Evolutionary conservation across 2,797 vertebrate species (phyloP).

Genomic region (Acanthis flammea): DNA sequence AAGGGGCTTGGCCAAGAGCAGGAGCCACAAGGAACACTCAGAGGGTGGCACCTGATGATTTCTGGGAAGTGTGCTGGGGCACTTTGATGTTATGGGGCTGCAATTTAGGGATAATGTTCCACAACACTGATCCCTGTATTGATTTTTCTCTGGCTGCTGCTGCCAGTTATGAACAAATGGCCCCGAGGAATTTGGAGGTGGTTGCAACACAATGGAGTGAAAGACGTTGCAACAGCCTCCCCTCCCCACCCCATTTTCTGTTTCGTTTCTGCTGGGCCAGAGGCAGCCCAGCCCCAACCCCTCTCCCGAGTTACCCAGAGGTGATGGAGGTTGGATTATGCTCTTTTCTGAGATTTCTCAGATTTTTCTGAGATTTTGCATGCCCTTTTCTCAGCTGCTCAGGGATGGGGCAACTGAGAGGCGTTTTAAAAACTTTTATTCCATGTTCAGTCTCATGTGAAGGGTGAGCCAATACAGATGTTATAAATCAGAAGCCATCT

Average conservation of each 20-base stretch:
- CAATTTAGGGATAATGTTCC: background rate
- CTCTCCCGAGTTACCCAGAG: background rate
- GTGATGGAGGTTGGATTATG: background rate
- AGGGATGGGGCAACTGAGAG: background rate
- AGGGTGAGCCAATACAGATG: background rate
- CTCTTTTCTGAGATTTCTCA: background rate
- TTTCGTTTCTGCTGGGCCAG: background rate
- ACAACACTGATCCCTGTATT: background rate
- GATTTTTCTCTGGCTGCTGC: background rate
- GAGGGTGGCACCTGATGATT: background rate
- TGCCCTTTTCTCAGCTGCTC: background rate
- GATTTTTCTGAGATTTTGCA: background rate
- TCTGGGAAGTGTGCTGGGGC: background rate
- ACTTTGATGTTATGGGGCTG: background rate
- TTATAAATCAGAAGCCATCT: background rate
- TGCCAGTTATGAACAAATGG: background rate
- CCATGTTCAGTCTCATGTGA: background rate
- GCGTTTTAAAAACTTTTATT: background rate
- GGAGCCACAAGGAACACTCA: accelerated
- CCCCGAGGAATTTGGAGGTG: background rate
- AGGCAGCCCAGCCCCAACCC: background rate
- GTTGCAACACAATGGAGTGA: background rate
- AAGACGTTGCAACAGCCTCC: background rate
- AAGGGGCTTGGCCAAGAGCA: background rate
- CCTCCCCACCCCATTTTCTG: background rate